phyloP scores from a whole-genome alignment of 2,797 vertebrate genomes.

The Coendou prehensilis region DNA sequence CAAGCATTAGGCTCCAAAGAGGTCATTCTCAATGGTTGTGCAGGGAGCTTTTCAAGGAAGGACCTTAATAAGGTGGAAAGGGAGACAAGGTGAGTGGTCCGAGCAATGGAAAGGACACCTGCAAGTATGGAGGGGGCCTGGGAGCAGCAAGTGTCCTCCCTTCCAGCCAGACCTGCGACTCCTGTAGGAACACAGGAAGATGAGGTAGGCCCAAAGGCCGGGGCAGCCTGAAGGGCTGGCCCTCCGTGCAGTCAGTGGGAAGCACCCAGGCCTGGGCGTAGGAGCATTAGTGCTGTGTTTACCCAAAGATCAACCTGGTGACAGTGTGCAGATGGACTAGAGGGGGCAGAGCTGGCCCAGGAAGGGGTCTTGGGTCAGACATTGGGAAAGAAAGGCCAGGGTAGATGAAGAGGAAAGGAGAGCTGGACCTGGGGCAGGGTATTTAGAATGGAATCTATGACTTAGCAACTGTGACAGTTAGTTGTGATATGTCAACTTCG shows the following conservation, averaged over 20 bases:
- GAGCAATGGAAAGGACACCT: not conserved
- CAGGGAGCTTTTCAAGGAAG: not conserved
- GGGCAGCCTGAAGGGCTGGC: not conserved
- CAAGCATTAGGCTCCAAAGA: not conserved
- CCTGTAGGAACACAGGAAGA: not conserved
- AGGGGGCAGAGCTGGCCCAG: too few species aligned
- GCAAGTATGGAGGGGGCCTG: not conserved
- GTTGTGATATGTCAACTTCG: not conserved
- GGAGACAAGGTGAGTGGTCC: not conserved
- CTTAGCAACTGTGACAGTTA: not conserved
- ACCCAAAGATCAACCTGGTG: not conserved
- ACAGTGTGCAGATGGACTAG: not conserved
- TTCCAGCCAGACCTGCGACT: not conserved
- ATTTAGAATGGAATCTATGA: not conserved
- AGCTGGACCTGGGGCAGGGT: too few species aligned
- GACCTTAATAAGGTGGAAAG: not conserved
- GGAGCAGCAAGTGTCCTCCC: not conserved
- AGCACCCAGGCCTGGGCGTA: not conserved
- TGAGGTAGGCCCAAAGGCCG: not conserved
- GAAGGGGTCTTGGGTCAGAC: not conserved
- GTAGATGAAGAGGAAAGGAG: not conserved
- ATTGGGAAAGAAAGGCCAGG: not conserved
- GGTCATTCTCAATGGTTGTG: not conserved
- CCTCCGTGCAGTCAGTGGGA: not conserved
- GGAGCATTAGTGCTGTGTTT: not conserved